These are phyloP conservation scores for Coronaproctus castanopsis DNA, from an alignment of 2,888 invertebrate genomes.

Conservation along the genomic window DNA sequence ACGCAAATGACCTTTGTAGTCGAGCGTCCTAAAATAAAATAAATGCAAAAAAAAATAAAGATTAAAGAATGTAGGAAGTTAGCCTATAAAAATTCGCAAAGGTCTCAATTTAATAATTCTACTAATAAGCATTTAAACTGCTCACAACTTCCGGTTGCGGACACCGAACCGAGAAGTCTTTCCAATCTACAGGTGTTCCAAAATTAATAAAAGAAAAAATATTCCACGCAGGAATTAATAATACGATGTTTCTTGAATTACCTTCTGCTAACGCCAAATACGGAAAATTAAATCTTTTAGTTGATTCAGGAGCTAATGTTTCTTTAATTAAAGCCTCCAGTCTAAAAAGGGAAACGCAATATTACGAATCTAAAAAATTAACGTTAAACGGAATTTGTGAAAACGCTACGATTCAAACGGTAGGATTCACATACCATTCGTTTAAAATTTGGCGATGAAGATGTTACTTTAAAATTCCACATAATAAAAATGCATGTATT, in stretches of 20 bases:
- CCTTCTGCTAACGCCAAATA: neutral
- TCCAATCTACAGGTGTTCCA: constrained; percentile 1
- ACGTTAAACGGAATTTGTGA: neutral
- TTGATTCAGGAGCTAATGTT: neutral
- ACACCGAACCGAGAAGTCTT: neutral
- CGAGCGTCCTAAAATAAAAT: too few relatives aligned
- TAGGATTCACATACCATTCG: neutral
- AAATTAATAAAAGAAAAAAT: neutral
- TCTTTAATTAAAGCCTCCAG: neutral
- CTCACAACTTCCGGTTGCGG: neutral
- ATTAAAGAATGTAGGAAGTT: constrained; percentile 2
- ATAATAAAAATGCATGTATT: neutral
- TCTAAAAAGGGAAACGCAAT: neutral
- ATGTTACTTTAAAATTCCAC: neutral
- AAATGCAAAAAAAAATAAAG: too few relatives aligned
- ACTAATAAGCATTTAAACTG: neutral
- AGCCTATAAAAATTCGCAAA: neutral
- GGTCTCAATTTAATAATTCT: too few relatives aligned
- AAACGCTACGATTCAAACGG: neutral
- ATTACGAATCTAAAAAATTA: neutral
- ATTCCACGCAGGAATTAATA: too few relatives aligned
- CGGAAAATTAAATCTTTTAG: neutral
- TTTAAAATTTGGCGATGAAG: neutral
- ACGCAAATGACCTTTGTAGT: too few relatives aligned
- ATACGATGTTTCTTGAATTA: neutral